Percentiles rank a stretch among this genome's conserved stretches.
Conservation (phyloP, 1,140 invertebrate genomes). For the Chrysomallon squamiferum region DNA sequence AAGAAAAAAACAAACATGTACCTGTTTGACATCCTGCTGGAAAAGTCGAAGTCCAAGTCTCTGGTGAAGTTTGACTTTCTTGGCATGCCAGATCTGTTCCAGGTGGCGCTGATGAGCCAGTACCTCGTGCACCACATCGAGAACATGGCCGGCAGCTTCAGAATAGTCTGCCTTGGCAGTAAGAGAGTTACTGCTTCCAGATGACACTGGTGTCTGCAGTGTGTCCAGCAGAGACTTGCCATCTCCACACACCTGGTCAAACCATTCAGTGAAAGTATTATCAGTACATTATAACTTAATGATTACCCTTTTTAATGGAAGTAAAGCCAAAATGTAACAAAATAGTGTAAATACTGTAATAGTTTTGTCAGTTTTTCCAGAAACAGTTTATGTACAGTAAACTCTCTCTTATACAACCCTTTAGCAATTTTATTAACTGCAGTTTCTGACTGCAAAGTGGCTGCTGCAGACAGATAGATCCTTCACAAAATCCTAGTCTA, state of each 20-base stretch:
- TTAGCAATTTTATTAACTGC: no score
- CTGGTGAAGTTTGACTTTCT: conserved; percentile 93
- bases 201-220: conserved; percentile 61
- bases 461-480: no score
- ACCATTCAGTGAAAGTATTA: not conserved
- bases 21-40: conserved; percentile 85
- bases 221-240: conserved; percentile 65
- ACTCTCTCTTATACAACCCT: no score
- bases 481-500: no score
- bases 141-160: conserved; percentile 73
- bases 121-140: conserved; percentile 69
- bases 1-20: conserved; percentile 17
- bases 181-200: conserved; percentile 78
- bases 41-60: conserved; percentile 90
- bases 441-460: no score
- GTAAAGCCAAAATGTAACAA: no score
- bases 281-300: no score
- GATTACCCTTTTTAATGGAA: no score
- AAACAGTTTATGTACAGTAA: no score
- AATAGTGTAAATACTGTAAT: no score
- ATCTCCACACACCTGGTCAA: conserved; percentile 63
- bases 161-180: conserved; percentile 84
- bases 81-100: conserved; percentile 92
- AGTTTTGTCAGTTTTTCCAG: no score
- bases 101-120: conserved; percentile 89